Evolutionary conservation across 2,113 vertebrate genomes (phyloP), one percentile per base, ranked within the genome.

Genomic region (Callithrix jacchus): DNA sequence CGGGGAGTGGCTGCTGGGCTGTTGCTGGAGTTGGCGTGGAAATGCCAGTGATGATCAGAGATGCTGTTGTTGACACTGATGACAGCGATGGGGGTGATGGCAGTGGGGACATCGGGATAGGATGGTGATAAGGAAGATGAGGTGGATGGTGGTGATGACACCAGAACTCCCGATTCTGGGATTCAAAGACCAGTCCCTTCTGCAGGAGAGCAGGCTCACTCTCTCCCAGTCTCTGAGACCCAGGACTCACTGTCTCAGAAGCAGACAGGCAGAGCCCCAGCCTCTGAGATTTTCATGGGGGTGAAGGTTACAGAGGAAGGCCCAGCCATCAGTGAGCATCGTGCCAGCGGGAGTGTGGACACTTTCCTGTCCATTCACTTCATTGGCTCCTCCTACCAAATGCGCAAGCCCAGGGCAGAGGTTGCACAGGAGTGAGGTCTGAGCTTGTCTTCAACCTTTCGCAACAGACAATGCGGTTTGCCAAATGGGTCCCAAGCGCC

Each of bases 311-410:
- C 49, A 56, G 71, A 56, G 61, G 27, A 16, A 12, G 20, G 11
- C 6, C 14, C 71, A 27, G 1, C 21, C 6, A 7, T 20, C 13
- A 0, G 76, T 2, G 42, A 84, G 49, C 88, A 8, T 0, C 2
- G 7, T 13, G 45, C 25, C 27, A 35, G 64, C 6, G 0, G 0
- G 40, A 2, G 21, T 0, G 0, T 16, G 25, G 30, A 17, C 35
- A 9, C 54, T 11, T 30, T 20, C 61, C 37, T 5, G 0, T n/a
- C 82, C 4, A 0, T 40, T n/a, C 21, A 30, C 54, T 37, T 35
- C 35, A 10, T 12, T 4, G 16, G 20, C 49, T 42, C 30, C n/a
- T 52, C 70, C 54, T 6, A 18, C 32, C 71, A 73, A 9, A 42
- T 13, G 37, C 11, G 3, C 10, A 8, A 66, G 83, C 37, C 47